A percentile compares a stretch with the other conserved stretches of the same genome.
These are phyloP conservation scores for Leptinotarsa juncta DNA, from an alignment of 2,888 invertebrate species.

Conservation along the genomic window DNA sequence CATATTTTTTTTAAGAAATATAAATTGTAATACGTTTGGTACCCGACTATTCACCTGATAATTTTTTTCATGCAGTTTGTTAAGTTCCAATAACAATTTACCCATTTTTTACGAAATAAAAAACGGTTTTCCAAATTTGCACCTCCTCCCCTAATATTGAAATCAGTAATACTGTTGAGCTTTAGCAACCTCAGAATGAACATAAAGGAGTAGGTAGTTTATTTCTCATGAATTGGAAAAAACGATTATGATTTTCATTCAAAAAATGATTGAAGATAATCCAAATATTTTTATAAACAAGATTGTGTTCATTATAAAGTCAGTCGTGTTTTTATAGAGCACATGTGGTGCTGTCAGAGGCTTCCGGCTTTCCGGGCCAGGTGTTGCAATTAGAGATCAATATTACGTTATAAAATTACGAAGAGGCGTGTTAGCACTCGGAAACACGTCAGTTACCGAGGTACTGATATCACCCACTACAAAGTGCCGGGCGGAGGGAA, in stretches of 20 bases:
- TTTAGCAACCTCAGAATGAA: no score
- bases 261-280: neutral
- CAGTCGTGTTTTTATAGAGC: slow-evolving; percentile 24
- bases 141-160: no score
- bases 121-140: no score
- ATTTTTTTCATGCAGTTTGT: no score
- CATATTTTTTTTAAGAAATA: no score
- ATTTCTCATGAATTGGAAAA: neutral
- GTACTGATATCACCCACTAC: neutral
- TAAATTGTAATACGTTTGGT: no score
- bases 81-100: no score
- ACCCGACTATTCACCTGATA: no score
- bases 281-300: neutral
- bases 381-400: slow-evolving; percentile 50
- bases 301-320: slow-evolving; percentile 13
- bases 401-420: slow-evolving; percentile 43
- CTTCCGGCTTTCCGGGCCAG: slow-evolving; percentile 42
- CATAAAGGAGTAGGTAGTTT: no score
- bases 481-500: neutral
- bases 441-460: slow-evolving; percentile 5
- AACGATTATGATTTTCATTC: neutral
- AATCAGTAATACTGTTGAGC: no score
- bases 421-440: slow-evolving; percentile 13
- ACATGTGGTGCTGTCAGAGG: slow-evolving; percentile 33
- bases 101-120: no score